phyloP scores from a whole-genome alignment of 2,888 invertebrate species.

The Melanophora roralis region DNA sequence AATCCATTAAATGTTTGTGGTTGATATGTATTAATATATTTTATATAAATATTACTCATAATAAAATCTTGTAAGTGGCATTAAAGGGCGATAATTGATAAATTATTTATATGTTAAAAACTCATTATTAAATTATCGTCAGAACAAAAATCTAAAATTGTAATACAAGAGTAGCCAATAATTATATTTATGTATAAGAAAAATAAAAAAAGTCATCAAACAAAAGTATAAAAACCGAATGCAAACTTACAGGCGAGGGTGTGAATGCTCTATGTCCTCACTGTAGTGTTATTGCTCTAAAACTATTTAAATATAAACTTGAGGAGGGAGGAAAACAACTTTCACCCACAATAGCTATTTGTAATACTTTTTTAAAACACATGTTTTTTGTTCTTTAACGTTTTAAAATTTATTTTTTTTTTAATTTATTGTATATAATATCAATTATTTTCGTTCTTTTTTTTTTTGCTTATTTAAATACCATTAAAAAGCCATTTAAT shows the following conservation, averaged over 20 bases:
- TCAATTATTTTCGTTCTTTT: conserved; percentile 1
- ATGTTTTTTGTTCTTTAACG: conserved; percentile 6
- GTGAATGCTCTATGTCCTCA: no score
- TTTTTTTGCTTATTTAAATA: conserved; percentile 48
- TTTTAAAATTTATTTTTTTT: conserved; percentile 29
- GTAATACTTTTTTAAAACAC: background rate
- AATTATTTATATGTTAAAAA: no score
- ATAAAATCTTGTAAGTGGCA: background rate
- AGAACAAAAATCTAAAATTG: no score
- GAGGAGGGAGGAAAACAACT: background rate
- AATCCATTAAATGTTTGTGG: conserved; percentile 37
- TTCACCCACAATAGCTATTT: background rate
- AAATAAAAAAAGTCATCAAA: no score
- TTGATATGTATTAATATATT: conserved; percentile 50
- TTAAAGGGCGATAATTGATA: no score
- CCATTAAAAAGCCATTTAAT: conserved; percentile 56
- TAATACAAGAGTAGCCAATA: no score
- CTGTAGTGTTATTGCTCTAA: no score
- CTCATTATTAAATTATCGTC: no score
- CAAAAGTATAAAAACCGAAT: no score
- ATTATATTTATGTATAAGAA: no score
- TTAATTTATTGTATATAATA: background rate
- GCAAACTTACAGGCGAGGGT: no score
- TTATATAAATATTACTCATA: conserved; percentile 16
- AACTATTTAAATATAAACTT: no score